phyloP scores from a whole-genome alignment of 2,888 invertebrate genomes.

The Reticulitermes lucifugus region DNA sequence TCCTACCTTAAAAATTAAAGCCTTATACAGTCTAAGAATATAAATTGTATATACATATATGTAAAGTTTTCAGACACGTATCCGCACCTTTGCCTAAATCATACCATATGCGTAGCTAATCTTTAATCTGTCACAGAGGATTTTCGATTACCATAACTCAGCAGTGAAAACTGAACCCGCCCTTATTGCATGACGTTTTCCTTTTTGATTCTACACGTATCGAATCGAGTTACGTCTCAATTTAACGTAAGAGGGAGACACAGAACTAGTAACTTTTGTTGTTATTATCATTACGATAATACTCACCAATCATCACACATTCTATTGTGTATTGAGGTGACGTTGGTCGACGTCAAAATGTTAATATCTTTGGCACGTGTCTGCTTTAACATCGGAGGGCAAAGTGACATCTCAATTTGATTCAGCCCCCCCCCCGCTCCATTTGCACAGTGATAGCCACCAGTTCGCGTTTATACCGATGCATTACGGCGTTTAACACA shows the following conservation, averaged over 20 bases:
- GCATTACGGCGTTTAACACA: neutral
- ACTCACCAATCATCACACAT: neutral
- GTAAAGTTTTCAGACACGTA: too few relatives aligned
- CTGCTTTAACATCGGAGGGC: neutral
- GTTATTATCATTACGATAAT: slow-evolving; percentile 3
- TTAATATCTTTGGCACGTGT: slow-evolving; percentile 32
- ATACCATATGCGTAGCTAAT: too few relatives aligned
- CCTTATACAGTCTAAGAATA: too few relatives aligned
- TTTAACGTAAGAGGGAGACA: neutral
- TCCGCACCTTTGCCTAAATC: too few relatives aligned
- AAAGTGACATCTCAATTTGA: slow-evolving; percentile 27
- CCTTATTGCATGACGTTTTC: neutral
- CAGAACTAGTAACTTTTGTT: neutral
- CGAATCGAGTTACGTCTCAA: slow-evolving; percentile 29
- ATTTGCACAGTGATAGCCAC: slow-evolving; percentile 16
- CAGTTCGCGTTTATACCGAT: slow-evolving; percentile 1
- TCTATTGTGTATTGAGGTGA: neutral
- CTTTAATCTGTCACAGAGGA: neutral
- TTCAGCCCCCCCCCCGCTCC: neutral
- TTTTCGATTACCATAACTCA: neutral
- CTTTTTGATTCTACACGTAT: slow-evolving; percentile 5
- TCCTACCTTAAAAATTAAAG: too few relatives aligned
- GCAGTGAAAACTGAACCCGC: neutral
- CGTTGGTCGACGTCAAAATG: slow-evolving; percentile 23
- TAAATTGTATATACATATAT: too few relatives aligned